These are phyloP conservation scores for Rhinichthys osculus DNA, from an alignment of 2,797 vertebrate species.

Conservation along the genomic window DNA sequence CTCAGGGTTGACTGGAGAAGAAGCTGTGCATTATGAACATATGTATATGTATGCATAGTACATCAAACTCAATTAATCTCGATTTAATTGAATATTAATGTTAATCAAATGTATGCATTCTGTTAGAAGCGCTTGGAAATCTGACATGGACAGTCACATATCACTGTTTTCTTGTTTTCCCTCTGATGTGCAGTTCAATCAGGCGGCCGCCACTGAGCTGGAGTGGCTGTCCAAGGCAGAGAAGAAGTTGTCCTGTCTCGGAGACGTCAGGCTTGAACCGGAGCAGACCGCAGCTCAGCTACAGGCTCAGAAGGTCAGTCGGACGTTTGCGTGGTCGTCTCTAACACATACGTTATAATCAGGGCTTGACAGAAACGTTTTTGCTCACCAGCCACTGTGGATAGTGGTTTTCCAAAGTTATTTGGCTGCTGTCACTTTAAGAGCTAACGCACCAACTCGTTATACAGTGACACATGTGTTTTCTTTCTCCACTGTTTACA, in stretches of 20 bases:
- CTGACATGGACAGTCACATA: not conserved
- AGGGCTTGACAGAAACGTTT: not conserved
- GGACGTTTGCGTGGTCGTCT: constrained; percentile 29
- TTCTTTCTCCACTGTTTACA: too few species aligned
- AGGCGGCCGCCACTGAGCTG: constrained; percentile 89
- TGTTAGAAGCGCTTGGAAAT: not conserved
- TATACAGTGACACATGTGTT: too few species aligned
- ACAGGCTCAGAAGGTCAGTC: constrained; percentile 95
- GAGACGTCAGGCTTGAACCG: constrained; percentile 92
- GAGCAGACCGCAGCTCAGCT: constrained; percentile 93
- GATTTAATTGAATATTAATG: not conserved
- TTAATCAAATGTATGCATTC: not conserved
- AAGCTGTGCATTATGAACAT: not conserved
- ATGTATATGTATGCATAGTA: not conserved
- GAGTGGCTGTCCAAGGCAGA: constrained; percentile 90
- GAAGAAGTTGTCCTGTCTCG: constrained; percentile 87
- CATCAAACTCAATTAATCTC: not conserved
- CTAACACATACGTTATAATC: constrained; percentile 5
- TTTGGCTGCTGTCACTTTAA: not conserved
- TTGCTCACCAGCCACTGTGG: not conserved
- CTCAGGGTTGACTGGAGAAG: not conserved
- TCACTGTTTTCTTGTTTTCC: not conserved
- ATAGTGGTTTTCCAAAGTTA: too few species aligned
- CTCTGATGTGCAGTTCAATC: constrained; percentile 86
- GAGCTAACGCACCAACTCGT: not conserved